Evolutionary conservation across 2,113 vertebrate species (phyloP), one percentile per base, ranked within the genome.

Genomic region (Rafetus swinhoei): DNA sequence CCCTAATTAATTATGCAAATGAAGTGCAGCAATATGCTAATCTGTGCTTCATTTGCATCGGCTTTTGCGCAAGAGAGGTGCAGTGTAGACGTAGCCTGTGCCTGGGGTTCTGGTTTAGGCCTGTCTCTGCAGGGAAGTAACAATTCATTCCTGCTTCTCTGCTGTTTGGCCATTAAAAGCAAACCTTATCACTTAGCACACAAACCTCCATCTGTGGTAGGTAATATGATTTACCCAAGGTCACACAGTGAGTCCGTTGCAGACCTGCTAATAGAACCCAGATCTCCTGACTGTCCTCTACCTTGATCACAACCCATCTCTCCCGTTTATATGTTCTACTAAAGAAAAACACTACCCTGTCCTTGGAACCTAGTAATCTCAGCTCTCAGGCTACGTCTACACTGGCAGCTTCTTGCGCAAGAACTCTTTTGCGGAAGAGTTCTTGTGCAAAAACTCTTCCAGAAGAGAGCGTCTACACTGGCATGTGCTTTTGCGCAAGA

Each of bases 131-230:
- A 54, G 0, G 1, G 57, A 53, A 79, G 27, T 82, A 39, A 29
- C 85, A 9, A 11, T 21, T 19, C 8, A 74, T 62, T 79, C 39
- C 54, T 74, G 54, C 45, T 82, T n/a, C 79, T 85, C 12, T 74
- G 54, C 1, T 3, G 7, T 81, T 77, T 29, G 32, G 39, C 8
- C 27, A 6, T 4, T 53, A 79, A 84, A 39, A 22, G 56, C 45
- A 53, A 54, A 1, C 11, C 0, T 13, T 9, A 1, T 11, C 25
- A 39, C 15, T 87, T 81, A 0, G 0, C 39, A 3, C 50, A 56
- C 6, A 6, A 15, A 19, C 27, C 72, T 54, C 54, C 21, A 16
- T 11, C 21, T 57, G 22, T 57, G 56, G 45, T 45, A 45, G 62
- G 29, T 65, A 65, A 65, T 32, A 15, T 32, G 7, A 65, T 14